Conservation (phyloP, 2,113 vertebrate species). For the Poicephalus meyeri region DNA sequence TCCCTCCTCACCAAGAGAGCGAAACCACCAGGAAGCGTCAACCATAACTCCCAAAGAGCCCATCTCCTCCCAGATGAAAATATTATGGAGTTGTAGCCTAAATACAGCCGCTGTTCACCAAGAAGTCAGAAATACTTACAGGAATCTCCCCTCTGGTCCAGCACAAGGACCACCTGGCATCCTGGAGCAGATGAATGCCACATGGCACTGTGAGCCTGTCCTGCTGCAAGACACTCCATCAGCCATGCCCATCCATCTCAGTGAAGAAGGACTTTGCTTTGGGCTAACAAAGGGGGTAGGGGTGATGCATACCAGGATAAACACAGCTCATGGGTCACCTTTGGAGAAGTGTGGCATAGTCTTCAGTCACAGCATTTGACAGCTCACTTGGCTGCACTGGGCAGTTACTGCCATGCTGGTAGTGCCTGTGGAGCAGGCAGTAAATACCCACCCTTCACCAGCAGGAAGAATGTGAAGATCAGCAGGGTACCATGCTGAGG, state of each 20-base stretch:
- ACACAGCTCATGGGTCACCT: background rate
- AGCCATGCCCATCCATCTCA: background rate
- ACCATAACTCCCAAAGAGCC: background rate
- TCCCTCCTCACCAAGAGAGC: background rate
- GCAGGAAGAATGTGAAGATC: background rate
- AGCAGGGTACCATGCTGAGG: background rate
- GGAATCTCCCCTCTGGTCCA: background rate
- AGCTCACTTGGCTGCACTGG: background rate
- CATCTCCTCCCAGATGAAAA: background rate
- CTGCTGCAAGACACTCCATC: background rate
- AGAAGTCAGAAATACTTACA: background rate
- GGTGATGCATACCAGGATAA: background rate
- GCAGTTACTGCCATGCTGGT: background rate
- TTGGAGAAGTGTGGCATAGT: background rate
- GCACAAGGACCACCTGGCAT: accelerated
- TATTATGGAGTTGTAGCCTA: background rate
- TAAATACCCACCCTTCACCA: background rate
- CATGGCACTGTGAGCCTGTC: background rate
- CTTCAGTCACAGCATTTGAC: background rate
- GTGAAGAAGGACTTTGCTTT: background rate
- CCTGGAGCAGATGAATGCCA: background rate
- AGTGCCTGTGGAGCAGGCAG: background rate
- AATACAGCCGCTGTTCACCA: background rate
- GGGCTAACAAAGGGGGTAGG: background rate
- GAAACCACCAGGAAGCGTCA: background rate